Base-by-base conservation (phyloP, 2,113 vertebrate species). In the Anolis carolinensis region DNA sequence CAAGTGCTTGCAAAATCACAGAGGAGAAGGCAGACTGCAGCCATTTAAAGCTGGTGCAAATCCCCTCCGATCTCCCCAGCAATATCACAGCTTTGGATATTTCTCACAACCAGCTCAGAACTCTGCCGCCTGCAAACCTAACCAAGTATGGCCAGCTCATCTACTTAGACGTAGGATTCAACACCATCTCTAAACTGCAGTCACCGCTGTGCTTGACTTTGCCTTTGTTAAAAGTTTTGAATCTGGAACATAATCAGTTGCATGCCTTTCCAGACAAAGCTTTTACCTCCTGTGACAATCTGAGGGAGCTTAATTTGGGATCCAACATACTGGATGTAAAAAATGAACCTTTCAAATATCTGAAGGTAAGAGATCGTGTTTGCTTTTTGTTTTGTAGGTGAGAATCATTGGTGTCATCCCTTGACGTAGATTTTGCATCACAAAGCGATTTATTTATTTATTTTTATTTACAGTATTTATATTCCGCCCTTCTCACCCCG, bases 31-130 rank as follows among this genome's bases (percentile, higher is more conserved):
- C 98, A 2, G 98, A 99, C 94, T 99, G 99, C 91, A 98, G 97
- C 87, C 99, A 98, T 85, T 94, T 97, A 84, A 97, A 96, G 59
- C 95, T 99, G 85, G 95, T 76, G 1, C 89, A 90, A 1, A 90
- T 99, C 78, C 99, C 99, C 1, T 82, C 93, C 4, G 88, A 99
- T 93, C 97, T 99, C 32, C 98, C 98, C 1, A 2, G 50, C 11
- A 97, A 97, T 83, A 97, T 99, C 92, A 97, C 91, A 0, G 82
- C 89, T 18, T 92, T 99, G 90, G 98, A 98, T 48, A 91, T 99
- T 79, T 98, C 98, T 77, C 98, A 99, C 90, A 99, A 99, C 87
- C 96, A 96, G 86, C 76, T 99, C 73, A 91, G 0, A 79, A 62
- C 34, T 30, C 82, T 98, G 3, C 92, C 85, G 21, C 80, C 95